Base-by-base conservation (phyloP, 2,113 vertebrate species). In the Lanius ludovicianus region DNA sequence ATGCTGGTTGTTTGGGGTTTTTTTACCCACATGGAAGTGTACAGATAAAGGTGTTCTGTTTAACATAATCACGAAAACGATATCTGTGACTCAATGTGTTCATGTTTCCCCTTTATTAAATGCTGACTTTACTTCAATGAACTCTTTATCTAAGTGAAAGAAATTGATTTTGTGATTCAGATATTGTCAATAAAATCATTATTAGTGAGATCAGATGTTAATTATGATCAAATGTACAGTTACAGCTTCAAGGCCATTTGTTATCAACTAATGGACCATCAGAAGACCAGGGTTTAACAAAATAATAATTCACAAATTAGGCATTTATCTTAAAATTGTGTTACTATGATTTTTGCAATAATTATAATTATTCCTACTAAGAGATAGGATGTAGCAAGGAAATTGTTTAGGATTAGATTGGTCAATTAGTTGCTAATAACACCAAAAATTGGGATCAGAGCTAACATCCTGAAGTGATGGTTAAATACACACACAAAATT, bases 131-230 rank as follows among this genome's bases (percentile, higher is more conserved):
- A 95, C 93, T 95, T 89, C 92, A 97, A 95, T 70, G 59, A 89
- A 71, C 30, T 71, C 80, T 94, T 87, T 57, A 93, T 46, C 39
- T 95, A 90, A 86, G 92, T n/a, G 50, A 42, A 76, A 31, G 20
- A 93, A 94, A 96, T 62, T 84, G 79, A 96, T 96, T 96, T 96
- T 94, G 65, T 93, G 39, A 94, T 95, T 96, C 80, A 93, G 78
- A 94, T 88, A 87, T 60, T 89, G n/a, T 90, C 53, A 35, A 94
- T 96, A 95, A 93, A 97, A 92, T 93, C 42, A n/a, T 95, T 85
- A 65, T 93, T 70, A 69, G 89, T 91, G 77, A 97, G 81, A 84
- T 90, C 68, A 81, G 42, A 49, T 78, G 35, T 95, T 96, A 97
- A 94, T 83, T 91, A 90, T 74, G 69, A 96, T 74, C 44, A 49